These are phyloP conservation scores for Neocrepidodera transversa DNA, from an alignment of 2,888 invertebrate genomes.

Conservation along the genomic window DNA sequence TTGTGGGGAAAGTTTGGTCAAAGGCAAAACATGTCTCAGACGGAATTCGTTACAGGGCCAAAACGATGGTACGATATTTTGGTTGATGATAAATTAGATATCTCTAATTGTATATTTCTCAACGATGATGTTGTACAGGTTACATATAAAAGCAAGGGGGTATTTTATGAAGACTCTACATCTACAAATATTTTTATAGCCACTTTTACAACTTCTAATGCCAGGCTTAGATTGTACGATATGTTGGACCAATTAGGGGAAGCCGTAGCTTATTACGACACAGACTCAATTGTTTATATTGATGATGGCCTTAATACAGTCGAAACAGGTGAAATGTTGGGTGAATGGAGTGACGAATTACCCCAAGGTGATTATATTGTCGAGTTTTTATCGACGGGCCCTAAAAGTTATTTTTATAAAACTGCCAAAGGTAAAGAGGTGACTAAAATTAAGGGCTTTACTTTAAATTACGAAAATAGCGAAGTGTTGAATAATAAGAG, in stretches of 20 bases:
- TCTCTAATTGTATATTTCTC: conserved; percentile 17
- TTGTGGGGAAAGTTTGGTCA: conserved; percentile 41
- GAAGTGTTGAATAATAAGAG: background rate
- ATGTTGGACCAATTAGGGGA: conserved; percentile 28
- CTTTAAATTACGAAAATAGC: too few species aligned
- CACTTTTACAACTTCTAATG: too few species aligned
- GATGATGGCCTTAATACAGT: conserved; percentile 32
- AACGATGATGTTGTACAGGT: conserved; percentile 31
- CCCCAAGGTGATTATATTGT: conserved; percentile 25
- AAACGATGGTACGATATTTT: conserved; percentile 31
- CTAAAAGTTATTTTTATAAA: conserved; percentile 32
- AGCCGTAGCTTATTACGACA: conserved; percentile 30
- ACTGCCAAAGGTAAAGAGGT: too few species aligned
- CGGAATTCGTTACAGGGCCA: conserved; percentile 1
- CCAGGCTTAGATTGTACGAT: too few species aligned
- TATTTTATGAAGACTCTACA: conserved; percentile 34
- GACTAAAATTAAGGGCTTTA: too few species aligned
- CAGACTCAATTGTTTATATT: conserved; percentile 32
- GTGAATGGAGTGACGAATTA: conserved; percentile 33
- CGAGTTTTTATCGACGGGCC: conserved; percentile 30
- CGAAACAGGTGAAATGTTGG: conserved; percentile 29
- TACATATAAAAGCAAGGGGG: conserved; percentile 31
- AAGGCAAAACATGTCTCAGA: conserved; percentile 27
- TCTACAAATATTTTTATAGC: conserved; percentile 35
- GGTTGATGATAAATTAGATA: too few species aligned